A percentile compares a stretch with the other conserved stretches of the same genome.
phyloP scores from a whole-genome alignment of 2,113 vertebrate genomes.

The Eublepharis macularius region DNA sequence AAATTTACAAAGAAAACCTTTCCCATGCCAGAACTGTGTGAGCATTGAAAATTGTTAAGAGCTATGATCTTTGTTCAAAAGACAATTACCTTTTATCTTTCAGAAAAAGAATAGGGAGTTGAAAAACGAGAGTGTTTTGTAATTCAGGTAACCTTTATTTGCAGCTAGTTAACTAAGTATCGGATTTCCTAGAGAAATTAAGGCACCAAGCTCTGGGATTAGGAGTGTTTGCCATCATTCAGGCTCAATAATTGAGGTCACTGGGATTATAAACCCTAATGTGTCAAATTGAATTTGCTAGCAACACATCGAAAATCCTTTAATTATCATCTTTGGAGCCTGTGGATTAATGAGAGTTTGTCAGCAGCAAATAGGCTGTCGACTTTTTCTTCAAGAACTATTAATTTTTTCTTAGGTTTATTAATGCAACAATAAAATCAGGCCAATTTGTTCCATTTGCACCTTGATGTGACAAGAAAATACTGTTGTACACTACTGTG shows the following conservation, averaged over 20 bases:
- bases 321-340: conserved; percentile 61
- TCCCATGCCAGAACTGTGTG: rapidly evolving
- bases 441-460: background rate
- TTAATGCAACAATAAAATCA: conserved; percentile 27
- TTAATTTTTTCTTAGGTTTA: background rate
- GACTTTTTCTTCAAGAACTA: background rate
- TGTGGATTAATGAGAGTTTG: conserved; percentile 56
- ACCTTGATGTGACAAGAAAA: background rate
- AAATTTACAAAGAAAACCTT: background rate
- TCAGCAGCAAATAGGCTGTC: conserved; percentile 34
- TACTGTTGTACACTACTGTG: background rate
- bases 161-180: conserved; percentile 62
- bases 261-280: conserved; percentile 69
- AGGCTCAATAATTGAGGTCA: conserved; percentile 75
- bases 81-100: background rate
- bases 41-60: background rate
- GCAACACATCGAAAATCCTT: conserved; percentile 61
- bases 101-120: conserved; percentile 13
- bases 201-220: conserved; percentile 59
- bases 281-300: conserved; percentile 72
- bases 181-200: conserved; percentile 67
- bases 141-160: conserved; percentile 68
- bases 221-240: conserved; percentile 71
- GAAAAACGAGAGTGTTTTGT: conserved; percentile 37
- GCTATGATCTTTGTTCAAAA: conserved; percentile 23